These are phyloP conservation scores for Python bivittatus DNA, from an alignment of 2,113 vertebrate species.

Conservation along the genomic window DNA sequence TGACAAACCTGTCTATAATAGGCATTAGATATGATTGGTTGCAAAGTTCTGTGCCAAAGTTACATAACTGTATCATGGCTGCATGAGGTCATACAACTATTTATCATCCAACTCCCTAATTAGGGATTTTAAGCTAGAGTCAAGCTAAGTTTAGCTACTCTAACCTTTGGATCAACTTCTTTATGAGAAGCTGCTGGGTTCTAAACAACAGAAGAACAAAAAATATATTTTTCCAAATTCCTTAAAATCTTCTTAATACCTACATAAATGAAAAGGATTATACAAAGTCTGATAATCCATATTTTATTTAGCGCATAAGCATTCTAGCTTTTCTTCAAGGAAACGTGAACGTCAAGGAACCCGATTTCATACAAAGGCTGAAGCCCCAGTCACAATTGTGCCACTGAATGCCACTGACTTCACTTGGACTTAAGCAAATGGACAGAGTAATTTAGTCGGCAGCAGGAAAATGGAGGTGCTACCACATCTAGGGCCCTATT, in stretches of 20 bases:
- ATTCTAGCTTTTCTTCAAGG: neutral
- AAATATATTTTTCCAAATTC: neutral
- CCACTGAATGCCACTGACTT: neutral
- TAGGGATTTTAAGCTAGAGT: slow-evolving; percentile 28
- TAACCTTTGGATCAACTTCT: slow-evolving; percentile 15
- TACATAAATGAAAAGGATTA: neutral
- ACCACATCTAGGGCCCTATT: neutral
- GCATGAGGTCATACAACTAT: slow-evolving; percentile 46
- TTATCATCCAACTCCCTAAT: slow-evolving; percentile 32
- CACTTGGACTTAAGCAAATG: neutral
- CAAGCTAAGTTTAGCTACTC: slow-evolving; percentile 7
- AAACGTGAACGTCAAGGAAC: neutral
- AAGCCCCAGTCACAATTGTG: neutral
- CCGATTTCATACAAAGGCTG: neutral
- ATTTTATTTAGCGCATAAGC: neutral
- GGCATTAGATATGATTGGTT: slow-evolving; percentile 8
- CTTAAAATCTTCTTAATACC: neutral
- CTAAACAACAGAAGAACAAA: neutral
- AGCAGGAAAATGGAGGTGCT: neutral
- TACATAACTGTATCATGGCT: slow-evolving; percentile 30
- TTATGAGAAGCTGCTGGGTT: neutral
- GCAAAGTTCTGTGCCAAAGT: slow-evolving; percentile 14
- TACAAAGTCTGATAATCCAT: neutral
- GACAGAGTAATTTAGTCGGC: neutral
- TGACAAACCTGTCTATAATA: fast-evolving